Percentiles rank a stretch among this genome's conserved stretches.
Evolutionary conservation across 2,888 invertebrate genomes (phyloP).

Genomic region (Pandemis heparana): DNA sequence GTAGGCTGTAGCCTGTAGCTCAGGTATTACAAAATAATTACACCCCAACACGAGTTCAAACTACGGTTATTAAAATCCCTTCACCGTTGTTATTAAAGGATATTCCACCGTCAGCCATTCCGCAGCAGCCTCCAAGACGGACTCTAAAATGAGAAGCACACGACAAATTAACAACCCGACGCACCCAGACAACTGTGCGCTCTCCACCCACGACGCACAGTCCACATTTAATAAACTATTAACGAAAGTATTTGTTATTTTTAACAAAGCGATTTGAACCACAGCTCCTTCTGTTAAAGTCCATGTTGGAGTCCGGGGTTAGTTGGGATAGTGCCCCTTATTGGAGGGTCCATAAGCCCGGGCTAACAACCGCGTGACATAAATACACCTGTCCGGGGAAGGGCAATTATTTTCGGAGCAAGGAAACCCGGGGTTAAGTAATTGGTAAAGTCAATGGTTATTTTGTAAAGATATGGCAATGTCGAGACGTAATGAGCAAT

Average conservation of each 20-base stretch:
- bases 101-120: conserved; percentile 11
- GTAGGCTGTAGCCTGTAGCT: background rate
- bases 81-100: conserved; percentile 35
- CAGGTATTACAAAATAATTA: conserved; percentile 25
- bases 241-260: conserved; percentile 8
- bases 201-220: conserved; percentile 10
- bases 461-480: conserved; percentile 26
- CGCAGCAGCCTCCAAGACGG: conserved; percentile 27
- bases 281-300: background rate
- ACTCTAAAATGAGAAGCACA: conserved; percentile 32
- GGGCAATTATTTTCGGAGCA: conserved; percentile 37
- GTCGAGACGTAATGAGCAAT: conserved; percentile 8
- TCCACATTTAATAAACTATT: conserved; percentile 33
- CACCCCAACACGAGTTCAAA: conserved; percentile 12
- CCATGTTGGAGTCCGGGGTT: background rate
- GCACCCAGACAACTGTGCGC: conserved; percentile 7
- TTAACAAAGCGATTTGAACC: background rate
- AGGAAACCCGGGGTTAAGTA: conserved; percentile 39
- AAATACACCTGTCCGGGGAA: conserved; percentile 40
- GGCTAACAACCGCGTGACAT: conserved; percentile 36
- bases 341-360: conserved; percentile 37
- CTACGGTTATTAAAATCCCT: conserved; percentile 38
- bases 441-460: conserved; percentile 38
- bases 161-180: conserved; percentile 33
- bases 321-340: conserved; percentile 13